Evolutionary conservation across 2,888 invertebrate species (phyloP).

Genomic region (Dendrolimus pini): DNA sequence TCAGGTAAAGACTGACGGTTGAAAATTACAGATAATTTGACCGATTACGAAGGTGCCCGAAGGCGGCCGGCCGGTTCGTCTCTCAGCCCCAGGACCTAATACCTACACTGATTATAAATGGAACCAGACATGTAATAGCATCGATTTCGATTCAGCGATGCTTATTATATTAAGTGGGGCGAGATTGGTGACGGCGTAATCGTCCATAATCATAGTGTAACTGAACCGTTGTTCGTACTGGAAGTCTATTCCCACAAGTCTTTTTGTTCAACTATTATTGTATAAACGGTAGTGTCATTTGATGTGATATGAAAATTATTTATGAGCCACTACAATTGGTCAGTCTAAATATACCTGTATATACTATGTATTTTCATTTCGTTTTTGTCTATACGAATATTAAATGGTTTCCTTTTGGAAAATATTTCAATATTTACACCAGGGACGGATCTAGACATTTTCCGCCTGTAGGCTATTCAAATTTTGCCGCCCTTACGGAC

Average conservation of each 20-base stretch:
- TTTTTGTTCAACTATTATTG: slow-evolving; percentile 19
- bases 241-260: slow-evolving; percentile 26
- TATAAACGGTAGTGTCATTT: slow-evolving; percentile 37
- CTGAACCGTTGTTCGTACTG: slow-evolving; percentile 21
- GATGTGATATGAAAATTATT: slow-evolving; percentile 21
- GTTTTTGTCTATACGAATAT: too few species aligned
- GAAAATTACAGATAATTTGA: slow-evolving; percentile 73
- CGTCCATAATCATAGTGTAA: slow-evolving; percentile 58
- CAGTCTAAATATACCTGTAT: not conserved
- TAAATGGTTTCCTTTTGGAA: too few species aligned
- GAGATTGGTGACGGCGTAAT: slow-evolving; percentile 71
- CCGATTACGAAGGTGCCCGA: slow-evolving; percentile 58
- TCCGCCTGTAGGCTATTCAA: too few species aligned
- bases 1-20: slow-evolving; percentile 68
- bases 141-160: slow-evolving; percentile 70
- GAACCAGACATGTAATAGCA: slow-evolving; percentile 68
- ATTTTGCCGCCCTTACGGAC: too few species aligned
- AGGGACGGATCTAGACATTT: too few species aligned
- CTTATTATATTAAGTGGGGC: slow-evolving; percentile 75
- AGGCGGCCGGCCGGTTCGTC: slow-evolving; percentile 27
- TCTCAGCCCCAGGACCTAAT: slow-evolving; percentile 38
- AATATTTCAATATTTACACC: too few species aligned
- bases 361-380: too few species aligned
- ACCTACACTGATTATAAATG: slow-evolving; percentile 59
- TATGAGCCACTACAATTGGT: not conserved